Conservation (phyloP, 1,140 invertebrate species). For the Batillaria attramentaria region DNA sequence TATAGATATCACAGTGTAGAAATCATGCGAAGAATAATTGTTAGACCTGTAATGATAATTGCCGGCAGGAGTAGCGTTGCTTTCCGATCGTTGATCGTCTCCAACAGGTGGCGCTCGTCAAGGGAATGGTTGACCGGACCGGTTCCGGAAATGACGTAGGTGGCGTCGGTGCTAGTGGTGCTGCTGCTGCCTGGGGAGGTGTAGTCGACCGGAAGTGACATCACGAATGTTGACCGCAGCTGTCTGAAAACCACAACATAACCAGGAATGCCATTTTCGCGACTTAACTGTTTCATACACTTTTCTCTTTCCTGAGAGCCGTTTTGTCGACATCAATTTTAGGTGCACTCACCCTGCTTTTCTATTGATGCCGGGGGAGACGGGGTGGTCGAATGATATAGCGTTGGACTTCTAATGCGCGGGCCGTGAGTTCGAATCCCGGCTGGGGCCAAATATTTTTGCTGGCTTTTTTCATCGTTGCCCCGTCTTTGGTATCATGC, state of each 20-base stretch:
- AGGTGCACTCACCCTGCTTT: background rate
- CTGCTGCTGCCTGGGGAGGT: background rate
- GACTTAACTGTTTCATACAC: background rate
- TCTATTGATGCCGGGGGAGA: too few relatives aligned
- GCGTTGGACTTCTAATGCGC: too few relatives aligned
- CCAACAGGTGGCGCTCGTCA: conserved; percentile 8
- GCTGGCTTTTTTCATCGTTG: too few relatives aligned
- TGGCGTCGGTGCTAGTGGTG: too few relatives aligned
- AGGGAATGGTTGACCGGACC: background rate
- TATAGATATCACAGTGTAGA: too few relatives aligned
- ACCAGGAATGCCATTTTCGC: background rate
- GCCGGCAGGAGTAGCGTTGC: conserved; percentile 46
- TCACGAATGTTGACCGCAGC: background rate
- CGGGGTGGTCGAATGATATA: too few relatives aligned
- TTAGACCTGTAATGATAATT: conserved; percentile 45
- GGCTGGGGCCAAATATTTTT: too few relatives aligned
- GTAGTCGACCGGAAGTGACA: background rate
- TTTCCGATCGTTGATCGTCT: conserved; percentile 46
- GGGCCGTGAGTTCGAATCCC: too few relatives aligned
- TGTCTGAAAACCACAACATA: background rate
- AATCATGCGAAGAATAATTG: too few relatives aligned
- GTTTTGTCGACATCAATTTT: background rate
- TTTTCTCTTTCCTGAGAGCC: background rate
- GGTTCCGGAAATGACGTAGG: conserved; percentile 14
- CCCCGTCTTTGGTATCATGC: too few relatives aligned